Percentiles rank a stretch among this genome's conserved stretches.
phyloP scores from a whole-genome alignment of 2,888 invertebrate species.

The Patella caerulea region DNA sequence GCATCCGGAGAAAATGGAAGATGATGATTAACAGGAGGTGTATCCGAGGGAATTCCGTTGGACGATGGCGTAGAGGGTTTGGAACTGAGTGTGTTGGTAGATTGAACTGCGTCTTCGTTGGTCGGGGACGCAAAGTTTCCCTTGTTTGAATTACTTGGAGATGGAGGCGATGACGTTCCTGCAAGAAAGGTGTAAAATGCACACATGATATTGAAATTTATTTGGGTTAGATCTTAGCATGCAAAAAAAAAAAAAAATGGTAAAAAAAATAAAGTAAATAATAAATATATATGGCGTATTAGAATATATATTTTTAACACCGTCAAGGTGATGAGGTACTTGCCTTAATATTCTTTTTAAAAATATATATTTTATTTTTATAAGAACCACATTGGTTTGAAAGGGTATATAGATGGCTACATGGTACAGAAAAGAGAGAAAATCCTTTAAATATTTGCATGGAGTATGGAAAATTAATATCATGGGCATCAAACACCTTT shows the following conservation, averaged over 20 bases:
- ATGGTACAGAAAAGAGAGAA: too few species aligned
- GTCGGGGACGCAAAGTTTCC: slow-evolving; percentile 15
- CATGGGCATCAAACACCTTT: slow-evolving; percentile 41
- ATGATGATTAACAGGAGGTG: slow-evolving; percentile 25
- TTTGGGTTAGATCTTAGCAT: not conserved
- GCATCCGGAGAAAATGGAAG: slow-evolving; percentile 16
- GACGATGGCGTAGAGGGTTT: slow-evolving; percentile 27
- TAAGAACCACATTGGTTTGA: too few species aligned
- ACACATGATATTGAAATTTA: slow-evolving; percentile 28
- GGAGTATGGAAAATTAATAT: not conserved
- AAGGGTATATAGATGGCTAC: too few species aligned
- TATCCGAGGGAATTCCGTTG: slow-evolving; percentile 25
- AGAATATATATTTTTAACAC: too few species aligned
- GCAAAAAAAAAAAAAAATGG: not conserved
- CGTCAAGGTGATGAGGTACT: too few species aligned
- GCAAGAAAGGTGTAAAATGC: slow-evolving; percentile 69
- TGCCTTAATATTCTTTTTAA: too few species aligned
- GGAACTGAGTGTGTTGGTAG: slow-evolving; percentile 25
- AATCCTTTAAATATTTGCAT: too few species aligned
- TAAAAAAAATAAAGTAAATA: too few species aligned
- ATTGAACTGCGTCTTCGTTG: slow-evolving; percentile 22
- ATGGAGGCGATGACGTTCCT: slow-evolving; percentile 22
- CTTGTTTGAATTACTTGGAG: not conserved
- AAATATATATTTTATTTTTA: too few species aligned
- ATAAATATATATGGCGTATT: too few species aligned